Base-by-base conservation (phyloP, 2,888 invertebrate genomes). In the Marasmarcha lunaedactyla region DNA sequence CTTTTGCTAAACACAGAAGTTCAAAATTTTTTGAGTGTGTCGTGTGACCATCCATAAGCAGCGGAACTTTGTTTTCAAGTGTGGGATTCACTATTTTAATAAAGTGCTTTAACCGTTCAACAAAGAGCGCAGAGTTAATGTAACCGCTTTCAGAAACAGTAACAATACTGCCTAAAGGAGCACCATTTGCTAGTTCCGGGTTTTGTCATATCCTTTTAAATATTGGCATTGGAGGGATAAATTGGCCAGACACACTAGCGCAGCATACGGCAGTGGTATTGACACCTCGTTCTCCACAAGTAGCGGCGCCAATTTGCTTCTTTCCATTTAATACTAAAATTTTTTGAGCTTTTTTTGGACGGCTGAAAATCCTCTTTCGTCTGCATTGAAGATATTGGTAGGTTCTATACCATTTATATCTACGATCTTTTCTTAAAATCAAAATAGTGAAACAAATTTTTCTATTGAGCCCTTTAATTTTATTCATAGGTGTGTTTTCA, bases 21-120 rank as follows among this genome's bases (percentile, higher is more conserved):
- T 48, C 45, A 6, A 47, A 30, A 20, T 47, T 50, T 38, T 46
- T 48, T 4, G 46, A 43, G 33, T 50, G 47, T 10, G 42, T 47
- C 7, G 41, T 36, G 38, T 50, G 48, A 5, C 48, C 50, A 44
- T 48, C 46, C n/a, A 46, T 30, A 6, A 46, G 11, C 10, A 50
- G 44, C 9, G 46, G 14, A 15, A 45, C 42, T 33, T 44, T 38
- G 33, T 43, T 42, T 42, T 44, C 40, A 27, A 43, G 33, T 10
- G 38, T 27, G 14, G 43, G 39, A 14, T 42, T 42, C 2, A 37
- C 39, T 6, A 30, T 35, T 1, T 13, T 9, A 15, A 37, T 33
- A 34, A 42, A 42, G 33, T 42, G 39, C 25, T 39, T 13, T 25
- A 42, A 30, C 42, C 40, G 37, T 14, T 33, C 10, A 2, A 37